These are phyloP conservation scores for Eufriesea mexicana DNA, from an alignment of 1,140 invertebrate genomes.

Conservation along the genomic window DNA sequence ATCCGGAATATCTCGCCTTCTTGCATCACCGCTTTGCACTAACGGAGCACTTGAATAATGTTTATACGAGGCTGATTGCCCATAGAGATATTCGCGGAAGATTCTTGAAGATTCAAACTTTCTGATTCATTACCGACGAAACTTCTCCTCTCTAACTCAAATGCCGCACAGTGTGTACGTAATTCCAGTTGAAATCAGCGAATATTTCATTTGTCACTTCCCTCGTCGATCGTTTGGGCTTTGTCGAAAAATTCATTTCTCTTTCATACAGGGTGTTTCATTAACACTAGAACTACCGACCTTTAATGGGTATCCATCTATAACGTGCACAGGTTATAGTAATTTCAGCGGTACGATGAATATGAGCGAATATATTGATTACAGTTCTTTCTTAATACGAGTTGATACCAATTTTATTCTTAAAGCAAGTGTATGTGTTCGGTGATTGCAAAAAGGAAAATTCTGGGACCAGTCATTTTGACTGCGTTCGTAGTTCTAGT, in stretches of 20 bases:
- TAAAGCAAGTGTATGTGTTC: too few relatives aligned
- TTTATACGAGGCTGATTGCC: slow-evolving; percentile 65
- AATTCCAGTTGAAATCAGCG: neutral
- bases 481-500: too few relatives aligned
- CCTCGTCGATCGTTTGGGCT: neutral
- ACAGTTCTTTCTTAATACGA: too few relatives aligned
- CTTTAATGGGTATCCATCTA: too few relatives aligned
- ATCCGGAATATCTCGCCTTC: slow-evolving; percentile 61
- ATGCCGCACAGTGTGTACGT: slow-evolving; percentile 4
- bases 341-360: too few relatives aligned
- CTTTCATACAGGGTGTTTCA: too few relatives aligned
- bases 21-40: slow-evolving; percentile 49
- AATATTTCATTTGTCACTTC: neutral
- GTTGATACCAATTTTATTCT: too few relatives aligned
- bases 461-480: too few relatives aligned
- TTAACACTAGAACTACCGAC: too few relatives aligned
- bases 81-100: slow-evolving; percentile 45
- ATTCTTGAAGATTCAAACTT: slow-evolving; percentile 38
- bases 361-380: too few relatives aligned
- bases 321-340: too few relatives aligned
- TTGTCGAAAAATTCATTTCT: neutral
- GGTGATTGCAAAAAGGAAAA: too few relatives aligned
- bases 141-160: slow-evolving; percentile 57
- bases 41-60: slow-evolving; percentile 48
- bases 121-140: slow-evolving; percentile 43